These are phyloP conservation scores for Hemitrygon akajei DNA, from an alignment of 2,797 vertebrate genomes.

Conservation along the genomic window DNA sequence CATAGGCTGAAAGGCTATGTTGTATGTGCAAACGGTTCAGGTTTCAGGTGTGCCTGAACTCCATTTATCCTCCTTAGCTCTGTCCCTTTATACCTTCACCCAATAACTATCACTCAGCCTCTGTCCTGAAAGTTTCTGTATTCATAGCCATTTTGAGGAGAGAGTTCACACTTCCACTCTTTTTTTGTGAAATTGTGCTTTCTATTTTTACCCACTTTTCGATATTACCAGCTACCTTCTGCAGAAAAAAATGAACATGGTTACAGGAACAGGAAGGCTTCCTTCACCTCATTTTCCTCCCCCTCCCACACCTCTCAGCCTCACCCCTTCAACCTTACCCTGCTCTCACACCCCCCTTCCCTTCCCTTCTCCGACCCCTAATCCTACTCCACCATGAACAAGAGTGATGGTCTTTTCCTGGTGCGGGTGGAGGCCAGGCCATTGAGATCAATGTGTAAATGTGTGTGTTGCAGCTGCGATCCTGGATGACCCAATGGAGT, in stretches of 20 bases:
- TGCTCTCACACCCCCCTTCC: background rate
- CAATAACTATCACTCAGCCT: background rate
- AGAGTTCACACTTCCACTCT: background rate
- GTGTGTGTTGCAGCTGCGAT: conserved; percentile 73
- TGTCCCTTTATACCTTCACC: background rate
- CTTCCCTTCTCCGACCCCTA: background rate
- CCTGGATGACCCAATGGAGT: conserved; percentile 97
- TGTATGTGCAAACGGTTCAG: background rate
- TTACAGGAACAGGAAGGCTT: background rate
- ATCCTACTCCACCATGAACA: conserved; percentile 42
- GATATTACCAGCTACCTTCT: background rate
- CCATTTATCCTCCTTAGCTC: background rate
- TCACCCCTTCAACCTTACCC: too few relatives aligned
- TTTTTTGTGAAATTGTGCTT: background rate
- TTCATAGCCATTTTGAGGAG: background rate
- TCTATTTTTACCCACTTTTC: background rate
- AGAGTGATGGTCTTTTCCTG: conserved; percentile 39
- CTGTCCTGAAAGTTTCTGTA: background rate
- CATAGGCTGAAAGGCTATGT: too few relatives aligned
- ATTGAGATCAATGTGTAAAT: background rate
- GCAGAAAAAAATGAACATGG: background rate
- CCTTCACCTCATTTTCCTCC: too few relatives aligned
- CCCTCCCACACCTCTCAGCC: background rate
- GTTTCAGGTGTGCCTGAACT: background rate
- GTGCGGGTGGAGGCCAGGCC: too few relatives aligned